Evolutionary conservation across 35 echinoderm and acorn worm genomes (phyloP), one percentile per base, ranked within the genome.

Genomic region (Nesometra sesokonis): DNA sequence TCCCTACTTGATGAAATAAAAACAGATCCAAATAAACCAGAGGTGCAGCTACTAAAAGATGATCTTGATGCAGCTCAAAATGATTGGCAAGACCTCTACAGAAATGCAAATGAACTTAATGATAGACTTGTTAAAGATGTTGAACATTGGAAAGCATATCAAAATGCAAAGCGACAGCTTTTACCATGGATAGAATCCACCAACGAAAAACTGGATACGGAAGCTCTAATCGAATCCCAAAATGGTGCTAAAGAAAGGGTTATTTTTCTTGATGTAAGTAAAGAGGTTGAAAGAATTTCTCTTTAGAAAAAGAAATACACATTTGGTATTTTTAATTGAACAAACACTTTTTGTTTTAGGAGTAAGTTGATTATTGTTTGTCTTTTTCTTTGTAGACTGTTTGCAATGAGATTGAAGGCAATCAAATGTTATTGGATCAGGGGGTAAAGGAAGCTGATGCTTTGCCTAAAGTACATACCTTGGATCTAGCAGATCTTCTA

Each of bases 111-210:
- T 77, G 76, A 86, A 17, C 77, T 77, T 11, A 67, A 82, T 77
- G 57, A 39, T 17, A 46, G 35, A 40, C 77, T 94, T 21, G 19
- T 80, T 77, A 77, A 85, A n/a, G 77, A 84, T 77, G 89, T 88
- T 27, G 84, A 86, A 21, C 43, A 91, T 23, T 91, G 89, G 89
- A 78, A 94, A 32, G 52, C 34, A 13, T 91, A 94, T 40, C 93
- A 91, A 32, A 27, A 47, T n/a, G 76, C 85, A 39, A 43, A 91
- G 37, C 35, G 86, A 86, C 85, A 94, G 82, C 38, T 94, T 30
- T 35, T 80, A 77, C 57, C 81, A 9, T 91, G 89, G 89, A 77
- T 94, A 27, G 46, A 77, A 21, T 29, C n/a, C 30, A 80, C 91
- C 17, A 85, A 93, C 32, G 11, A 84, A 52, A 88, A 77, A 46